Evolutionary conservation across 2,888 invertebrate genomes (phyloP), one percentile per base, ranked within the genome.

Genomic region (Laothoe populi): DNA sequence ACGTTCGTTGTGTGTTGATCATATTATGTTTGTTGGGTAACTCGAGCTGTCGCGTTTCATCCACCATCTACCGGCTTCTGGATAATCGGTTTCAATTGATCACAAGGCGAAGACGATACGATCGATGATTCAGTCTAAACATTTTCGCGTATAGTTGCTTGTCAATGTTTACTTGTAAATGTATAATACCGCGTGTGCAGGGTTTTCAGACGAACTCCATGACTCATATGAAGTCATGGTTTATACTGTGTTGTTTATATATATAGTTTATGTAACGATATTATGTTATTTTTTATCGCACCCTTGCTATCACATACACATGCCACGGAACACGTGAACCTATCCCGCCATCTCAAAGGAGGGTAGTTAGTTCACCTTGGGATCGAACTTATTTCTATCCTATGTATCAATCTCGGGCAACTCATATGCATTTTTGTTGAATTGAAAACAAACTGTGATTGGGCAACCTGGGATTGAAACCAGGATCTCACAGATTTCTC

Each of bases 31-130:
- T 71, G 73, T 71, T 66, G 65, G 69, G 79, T 77, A 80, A 82
- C 76, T 70, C 65, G 74, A 79, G 73, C 68, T 67, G 57, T 63
- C 73, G 74, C 74, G 77, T 77, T 84, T 79, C 80, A 80, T 75
- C 77, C 67, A 68, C 66, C 70, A 69, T n/a, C n/a, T n/a, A n/a
- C 76, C 71, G 76, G 74, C 76, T 76, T 71, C 72, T 70, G 70
- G 74, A 82, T 80, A 82, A 84, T 87, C 77, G 82, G 72, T 77
- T 79, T 80, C 83, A 87, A 87, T 88, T 87, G 83, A 79, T 80
- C 71, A 70, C 59, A 63, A 77, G 68, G 68, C 72, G 69, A 74
- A 74, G 73, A 70, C 58, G 67, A 70, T 70, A 69, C 68, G 64
- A 69, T 61, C 61, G 71, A 71, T 83, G 79, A 82, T 81, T 84